Conservation (phyloP, 2,797 vertebrate species). For the Ibycter americanus region DNA sequence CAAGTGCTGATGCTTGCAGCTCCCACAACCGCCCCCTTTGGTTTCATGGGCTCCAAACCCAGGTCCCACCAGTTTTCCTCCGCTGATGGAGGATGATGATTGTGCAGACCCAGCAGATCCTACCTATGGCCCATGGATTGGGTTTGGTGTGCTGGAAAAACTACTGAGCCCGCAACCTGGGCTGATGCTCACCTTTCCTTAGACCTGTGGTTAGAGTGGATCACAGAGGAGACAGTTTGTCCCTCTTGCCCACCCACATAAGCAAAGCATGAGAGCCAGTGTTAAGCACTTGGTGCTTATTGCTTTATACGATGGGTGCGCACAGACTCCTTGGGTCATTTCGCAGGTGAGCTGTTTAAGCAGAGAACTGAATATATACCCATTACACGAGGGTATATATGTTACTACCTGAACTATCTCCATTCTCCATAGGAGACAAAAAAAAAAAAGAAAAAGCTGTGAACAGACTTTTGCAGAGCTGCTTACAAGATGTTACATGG, state of each 20-base stretch:
- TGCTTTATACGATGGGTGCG: background rate
- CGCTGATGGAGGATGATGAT: background rate
- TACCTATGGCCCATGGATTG: background rate
- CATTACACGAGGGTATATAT: rapidly evolving
- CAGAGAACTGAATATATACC: background rate
- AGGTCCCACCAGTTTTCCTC: background rate
- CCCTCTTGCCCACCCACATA: background rate
- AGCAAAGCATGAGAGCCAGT: background rate
- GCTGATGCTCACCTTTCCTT: background rate
- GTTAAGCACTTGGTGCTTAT: background rate
- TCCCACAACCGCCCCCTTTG: background rate
- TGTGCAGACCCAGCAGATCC: background rate
- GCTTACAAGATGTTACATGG: background rate
- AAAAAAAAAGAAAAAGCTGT: too few relatives aligned
- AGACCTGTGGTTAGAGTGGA: background rate
- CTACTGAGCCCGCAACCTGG: background rate
- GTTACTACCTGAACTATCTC: background rate
- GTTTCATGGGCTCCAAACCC: background rate
- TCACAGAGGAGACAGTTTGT: background rate
- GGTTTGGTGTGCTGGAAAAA: background rate
- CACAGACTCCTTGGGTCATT: background rate
- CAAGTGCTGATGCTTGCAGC: background rate
- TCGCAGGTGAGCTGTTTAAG: background rate
- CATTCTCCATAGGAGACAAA: background rate
- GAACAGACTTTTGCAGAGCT: background rate